Conservation (phyloP, 2,113 vertebrate species). For the Thunnus maccoyii region DNA sequence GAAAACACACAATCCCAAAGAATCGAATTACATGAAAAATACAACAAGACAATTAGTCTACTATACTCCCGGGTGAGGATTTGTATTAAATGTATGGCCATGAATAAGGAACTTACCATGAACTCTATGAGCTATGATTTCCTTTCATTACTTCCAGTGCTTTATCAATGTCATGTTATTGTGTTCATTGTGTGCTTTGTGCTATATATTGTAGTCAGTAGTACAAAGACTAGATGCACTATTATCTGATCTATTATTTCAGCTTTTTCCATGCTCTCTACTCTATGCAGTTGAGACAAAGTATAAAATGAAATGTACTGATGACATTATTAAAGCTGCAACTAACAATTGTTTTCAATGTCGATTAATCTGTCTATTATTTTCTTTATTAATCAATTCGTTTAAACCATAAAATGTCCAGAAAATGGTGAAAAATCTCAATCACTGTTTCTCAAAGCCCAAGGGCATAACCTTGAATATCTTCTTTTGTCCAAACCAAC, state of each 20-base stretch:
- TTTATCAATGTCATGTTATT: background rate
- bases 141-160: background rate
- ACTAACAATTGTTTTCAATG: no score
- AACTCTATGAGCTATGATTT: background rate
- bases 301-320: background rate
- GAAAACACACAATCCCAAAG: no score
- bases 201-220: background rate
- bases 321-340: background rate
- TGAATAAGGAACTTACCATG: background rate
- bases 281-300: background rate
- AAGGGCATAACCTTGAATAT: no score
- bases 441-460: no score
- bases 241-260: background rate
- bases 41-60: no score
- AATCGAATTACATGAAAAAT: no score
- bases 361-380: no score
- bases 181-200: background rate
- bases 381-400: no score
- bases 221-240: background rate
- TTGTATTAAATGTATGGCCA: background rate
- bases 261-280: background rate
- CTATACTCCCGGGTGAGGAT: no score
- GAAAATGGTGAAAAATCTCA: no score
- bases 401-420: no score
- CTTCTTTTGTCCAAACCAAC: no score